Evolutionary conservation across 2,113 vertebrate species (phyloP), one percentile per base, ranked within the genome.

Genomic region (Ceyx margarethae): DNA sequence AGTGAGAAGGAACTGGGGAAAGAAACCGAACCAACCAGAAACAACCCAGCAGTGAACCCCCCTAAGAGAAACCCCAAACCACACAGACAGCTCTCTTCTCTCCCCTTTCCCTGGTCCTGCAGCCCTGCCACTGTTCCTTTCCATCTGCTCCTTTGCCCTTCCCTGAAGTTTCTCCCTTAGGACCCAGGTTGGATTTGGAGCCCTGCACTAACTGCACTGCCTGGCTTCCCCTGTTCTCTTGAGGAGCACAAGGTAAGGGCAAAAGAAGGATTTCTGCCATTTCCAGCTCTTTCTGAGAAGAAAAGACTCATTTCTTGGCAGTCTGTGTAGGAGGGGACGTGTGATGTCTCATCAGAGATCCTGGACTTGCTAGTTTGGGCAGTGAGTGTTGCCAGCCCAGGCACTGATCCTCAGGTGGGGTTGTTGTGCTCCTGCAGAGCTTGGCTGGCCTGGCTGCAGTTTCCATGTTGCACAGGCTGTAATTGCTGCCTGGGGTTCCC

Each of bases 221-320:
- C 72, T 15, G 45, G 14, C 7, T 81, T 45, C 40, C 1, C 33
- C 46, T 28, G 81, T 31, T 28, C 40, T 20, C 1, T 25, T 82
- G 13, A 86, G 68, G 21, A 66, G 57, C 58, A 15, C 35, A 13
- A 45, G 42, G 4, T 61, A n/a, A 33, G 21, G 75, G 54, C 37
- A 37, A 8, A 26, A 19, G 50, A 45, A 26, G 26, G 50, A 29
- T 35, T 72, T 50, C 65, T 80, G 13, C 40, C 21, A 1, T 57
- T 69, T 23, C 48, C 20, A 86, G 19, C 4, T 9, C 40, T 64
- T 89, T 33, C 22, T 14, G 5, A 54, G 11, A 64, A 15, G 45
- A 1, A 19, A 37, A 12, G 16, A 13, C 28, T 2, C 6, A 0
- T 33, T n/a, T 13, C 4, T 37, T 42, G 31, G 22, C 22, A 12